Evolutionary conservation across 2,113 vertebrate species (phyloP), one percentile per base, ranked within the genome.

Genomic region (Nyctereutes procyonoides): DNA sequence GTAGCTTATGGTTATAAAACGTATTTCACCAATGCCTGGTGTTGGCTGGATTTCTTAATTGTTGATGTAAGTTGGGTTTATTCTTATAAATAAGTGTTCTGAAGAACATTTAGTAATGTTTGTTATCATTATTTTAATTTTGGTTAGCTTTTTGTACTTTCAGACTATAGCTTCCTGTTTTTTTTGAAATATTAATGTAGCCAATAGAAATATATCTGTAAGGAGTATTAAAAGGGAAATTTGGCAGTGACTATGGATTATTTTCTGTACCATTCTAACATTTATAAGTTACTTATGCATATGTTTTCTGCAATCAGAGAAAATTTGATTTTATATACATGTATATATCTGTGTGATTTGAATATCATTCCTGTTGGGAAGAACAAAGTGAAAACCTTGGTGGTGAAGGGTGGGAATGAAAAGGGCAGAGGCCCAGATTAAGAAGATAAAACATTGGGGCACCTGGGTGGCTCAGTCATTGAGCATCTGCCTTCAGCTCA

Each of bases 1-100:
- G 99, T 99, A 35, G 99, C 99, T 0, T 99, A 99, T 98, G 99
- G 99, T 96, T 99, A 99, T 98, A 99, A 99, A 81, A 99, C 99
- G 13, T 99, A 99, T 93, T 99, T 99, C 98, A 99, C 99, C 97
- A 99, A 99, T 98, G 99, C 99, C 90, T 99, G 99, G 99, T 99
- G 99, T 98, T 99, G 99, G 99, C 98, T 99, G 98, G 99, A 99
- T 98, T 99, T 99, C 98, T 98, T 99, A 88, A 99, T 99, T 98
- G 99, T 99, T 51, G 99, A 99, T 98, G 99, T 99, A 99, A 55
- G 99, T 99, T 73, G 0, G 0, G 14, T 94, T 88, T 82, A 80
- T 60, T 87, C 43, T 96, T 89, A 91, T 4, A 30, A 93, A n/a
- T 65, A 79, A 85, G 7, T 53, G 22, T 65, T 96, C 48, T 85